Conservation (phyloP, 2,113 vertebrate species). For the Turdus rufiventris region DNA sequence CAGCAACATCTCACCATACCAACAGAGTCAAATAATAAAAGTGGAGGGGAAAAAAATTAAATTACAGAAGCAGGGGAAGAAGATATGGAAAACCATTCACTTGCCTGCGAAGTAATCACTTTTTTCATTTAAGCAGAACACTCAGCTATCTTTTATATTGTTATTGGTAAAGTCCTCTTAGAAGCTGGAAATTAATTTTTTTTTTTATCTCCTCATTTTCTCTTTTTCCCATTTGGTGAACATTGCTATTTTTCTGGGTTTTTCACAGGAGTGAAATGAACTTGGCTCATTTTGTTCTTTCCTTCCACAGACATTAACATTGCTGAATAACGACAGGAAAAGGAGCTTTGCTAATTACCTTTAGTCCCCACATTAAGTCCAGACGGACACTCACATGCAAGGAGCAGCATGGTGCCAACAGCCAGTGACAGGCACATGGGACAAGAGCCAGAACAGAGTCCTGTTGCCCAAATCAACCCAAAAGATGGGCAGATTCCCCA, state of each 20-base stretch:
- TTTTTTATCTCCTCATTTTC: constrained; percentile 23
- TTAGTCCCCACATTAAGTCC: neutral
- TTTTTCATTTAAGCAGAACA: constrained; percentile 43
- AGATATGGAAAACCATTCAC: constrained; percentile 20
- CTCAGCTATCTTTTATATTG: neutral
- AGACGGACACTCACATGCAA: neutral
- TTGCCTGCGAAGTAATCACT: neutral
- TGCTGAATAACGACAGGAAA: neutral
- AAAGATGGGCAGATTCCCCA: neutral
- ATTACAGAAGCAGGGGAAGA: neutral
- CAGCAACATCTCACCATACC: neutral
- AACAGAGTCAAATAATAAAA: neutral
- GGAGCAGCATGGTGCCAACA: neutral
- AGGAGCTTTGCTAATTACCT: constrained; percentile 28
- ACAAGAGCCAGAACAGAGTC: neutral
- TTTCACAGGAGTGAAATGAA: constrained; percentile 29
- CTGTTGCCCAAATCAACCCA: neutral
- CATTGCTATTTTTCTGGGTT: neutral
- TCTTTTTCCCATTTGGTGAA: neutral
- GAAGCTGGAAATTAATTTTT: constrained; percentile 36
- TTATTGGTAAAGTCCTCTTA: constrained; percentile 15
- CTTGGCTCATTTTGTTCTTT: constrained; percentile 17
- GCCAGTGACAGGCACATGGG: neutral
- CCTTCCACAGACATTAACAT: neutral
- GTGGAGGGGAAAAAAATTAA: neutral